Evolutionary conservation across 2,797 vertebrate species (phyloP).

Genomic region (Eurystomus glaucurus): DNA sequence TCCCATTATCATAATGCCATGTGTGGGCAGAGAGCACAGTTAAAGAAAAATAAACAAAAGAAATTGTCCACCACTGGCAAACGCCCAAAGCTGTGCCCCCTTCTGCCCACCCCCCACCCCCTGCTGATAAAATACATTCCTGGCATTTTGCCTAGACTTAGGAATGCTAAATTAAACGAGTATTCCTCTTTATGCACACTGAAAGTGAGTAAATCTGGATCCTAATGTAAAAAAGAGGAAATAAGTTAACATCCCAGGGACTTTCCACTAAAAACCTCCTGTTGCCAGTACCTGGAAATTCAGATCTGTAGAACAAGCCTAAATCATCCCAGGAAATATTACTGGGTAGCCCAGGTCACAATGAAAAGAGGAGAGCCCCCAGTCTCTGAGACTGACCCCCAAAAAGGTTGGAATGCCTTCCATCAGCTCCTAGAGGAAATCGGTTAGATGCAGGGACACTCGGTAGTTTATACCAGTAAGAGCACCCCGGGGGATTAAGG

Average conservation of each 20-base stretch:
- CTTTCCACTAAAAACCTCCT: slow-evolving; percentile 27
- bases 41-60: slow-evolving; percentile 43
- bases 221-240: background rate
- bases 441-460: background rate
- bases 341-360: background rate
- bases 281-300: background rate
- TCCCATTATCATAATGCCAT: background rate
- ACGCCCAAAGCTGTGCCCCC: background rate
- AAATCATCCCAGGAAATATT: background rate
- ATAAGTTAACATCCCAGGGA: background rate
- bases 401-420: background rate
- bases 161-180: slow-evolving; percentile 29
- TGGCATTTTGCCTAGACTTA: slow-evolving; percentile 6
- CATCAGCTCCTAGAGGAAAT: background rate
- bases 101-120: background rate
- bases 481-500: background rate
- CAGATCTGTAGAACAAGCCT: background rate
- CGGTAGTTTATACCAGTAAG: background rate
- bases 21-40: background rate
- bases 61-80: background rate
- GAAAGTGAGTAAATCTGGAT: slow-evolving; percentile 17
- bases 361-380: fast-evolving
- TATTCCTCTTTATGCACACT: background rate
- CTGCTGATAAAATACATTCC: background rate
- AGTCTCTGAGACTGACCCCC: background rate